Percentiles rank a stretch among this genome's conserved stretches.
These are phyloP conservation scores for Dioctria linearis DNA, from an alignment of 2,888 invertebrate genomes.

Conservation along the genomic window DNA sequence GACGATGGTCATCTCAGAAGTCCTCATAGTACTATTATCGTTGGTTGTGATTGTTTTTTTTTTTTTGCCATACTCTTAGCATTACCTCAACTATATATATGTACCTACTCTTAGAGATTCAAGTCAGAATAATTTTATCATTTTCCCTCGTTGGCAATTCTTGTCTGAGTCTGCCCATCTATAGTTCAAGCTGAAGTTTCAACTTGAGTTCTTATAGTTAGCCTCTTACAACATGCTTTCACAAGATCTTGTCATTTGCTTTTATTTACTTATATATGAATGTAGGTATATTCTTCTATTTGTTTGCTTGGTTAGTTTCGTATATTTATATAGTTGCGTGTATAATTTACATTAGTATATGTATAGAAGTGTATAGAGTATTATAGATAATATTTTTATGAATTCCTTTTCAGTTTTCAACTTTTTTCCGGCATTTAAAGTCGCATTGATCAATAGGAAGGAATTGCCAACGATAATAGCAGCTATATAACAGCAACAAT, in stretches of 20 bases:
- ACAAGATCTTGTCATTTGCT: slow-evolving; percentile 43
- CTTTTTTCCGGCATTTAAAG: slow-evolving; percentile 18
- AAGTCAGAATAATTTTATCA: slow-evolving; percentile 46
- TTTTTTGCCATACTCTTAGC: background rate
- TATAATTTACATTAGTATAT: no score
- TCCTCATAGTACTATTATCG: background rate
- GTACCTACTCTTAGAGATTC: background rate
- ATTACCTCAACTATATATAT: background rate
- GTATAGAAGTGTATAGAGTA: no score
- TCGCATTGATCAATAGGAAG: background rate
- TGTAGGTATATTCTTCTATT: slow-evolving; percentile 5
- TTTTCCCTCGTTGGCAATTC: slow-evolving; percentile 50
- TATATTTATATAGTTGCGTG: no score
- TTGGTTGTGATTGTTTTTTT: slow-evolving; percentile 9
- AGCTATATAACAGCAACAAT: background rate
- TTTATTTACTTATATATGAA: slow-evolving; percentile 19
- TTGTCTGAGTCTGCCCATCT: slow-evolving; percentile 43
- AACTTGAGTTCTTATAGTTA: background rate
- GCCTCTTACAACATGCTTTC: slow-evolving; percentile 11
- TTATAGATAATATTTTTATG: slow-evolving; percentile 45
- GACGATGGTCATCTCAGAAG: slow-evolving; percentile 24
- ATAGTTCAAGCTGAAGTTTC: background rate
- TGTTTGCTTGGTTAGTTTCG: background rate
- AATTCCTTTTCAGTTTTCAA: slow-evolving; percentile 46
- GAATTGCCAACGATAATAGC: background rate